phyloP scores from a whole-genome alignment of 64 coral and sea anemone species.

The Astreopora myriophthalma region DNA sequence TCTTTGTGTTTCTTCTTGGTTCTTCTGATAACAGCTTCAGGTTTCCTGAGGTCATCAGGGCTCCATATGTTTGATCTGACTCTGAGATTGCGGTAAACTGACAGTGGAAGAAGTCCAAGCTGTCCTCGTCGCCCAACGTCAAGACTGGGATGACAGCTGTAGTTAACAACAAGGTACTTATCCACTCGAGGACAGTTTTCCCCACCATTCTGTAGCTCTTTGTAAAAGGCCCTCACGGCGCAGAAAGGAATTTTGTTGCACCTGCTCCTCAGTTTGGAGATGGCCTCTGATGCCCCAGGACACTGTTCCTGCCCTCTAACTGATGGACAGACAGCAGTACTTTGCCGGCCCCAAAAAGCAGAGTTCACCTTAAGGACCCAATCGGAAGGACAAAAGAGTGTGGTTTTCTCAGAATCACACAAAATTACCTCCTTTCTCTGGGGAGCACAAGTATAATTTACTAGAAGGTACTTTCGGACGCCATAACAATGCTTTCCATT shows the following conservation, averaged over 20 bases:
- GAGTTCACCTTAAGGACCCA: constrained; percentile 89
- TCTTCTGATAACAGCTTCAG: not conserved
- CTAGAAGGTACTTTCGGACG: constrained; percentile 83
- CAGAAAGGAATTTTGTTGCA: constrained; percentile 89
- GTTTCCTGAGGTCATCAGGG: constrained; percentile 5
- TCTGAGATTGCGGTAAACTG: constrained; percentile 64
- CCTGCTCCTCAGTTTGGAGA: constrained; percentile 78
- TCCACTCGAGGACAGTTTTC: constrained; percentile 84
- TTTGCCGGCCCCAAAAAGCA: constrained; percentile 87
- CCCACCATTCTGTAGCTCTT: constrained; percentile 89
- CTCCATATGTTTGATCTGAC: constrained; percentile 51
- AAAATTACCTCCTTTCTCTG: constrained; percentile 76
- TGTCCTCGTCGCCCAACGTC: constrained; percentile 73
- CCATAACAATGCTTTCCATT: constrained; percentile 85
- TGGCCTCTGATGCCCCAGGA: constrained; percentile 81
- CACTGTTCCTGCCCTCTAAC: constrained; percentile 62
- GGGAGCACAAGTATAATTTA: constrained; percentile 87
- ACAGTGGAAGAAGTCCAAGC: constrained; percentile 83
- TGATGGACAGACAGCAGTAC: constrained; percentile 63
- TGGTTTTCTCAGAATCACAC: constrained; percentile 76
- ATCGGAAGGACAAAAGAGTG: constrained; percentile 81
- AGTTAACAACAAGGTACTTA: constrained; percentile 84
- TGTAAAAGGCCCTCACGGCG: constrained; percentile 56
- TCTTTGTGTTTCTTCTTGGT: not conserved
- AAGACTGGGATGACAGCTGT: constrained; percentile 76